Evolutionary conservation across 2,113 vertebrate species (phyloP).

Genomic region (Pseudorasbora parva): DNA sequence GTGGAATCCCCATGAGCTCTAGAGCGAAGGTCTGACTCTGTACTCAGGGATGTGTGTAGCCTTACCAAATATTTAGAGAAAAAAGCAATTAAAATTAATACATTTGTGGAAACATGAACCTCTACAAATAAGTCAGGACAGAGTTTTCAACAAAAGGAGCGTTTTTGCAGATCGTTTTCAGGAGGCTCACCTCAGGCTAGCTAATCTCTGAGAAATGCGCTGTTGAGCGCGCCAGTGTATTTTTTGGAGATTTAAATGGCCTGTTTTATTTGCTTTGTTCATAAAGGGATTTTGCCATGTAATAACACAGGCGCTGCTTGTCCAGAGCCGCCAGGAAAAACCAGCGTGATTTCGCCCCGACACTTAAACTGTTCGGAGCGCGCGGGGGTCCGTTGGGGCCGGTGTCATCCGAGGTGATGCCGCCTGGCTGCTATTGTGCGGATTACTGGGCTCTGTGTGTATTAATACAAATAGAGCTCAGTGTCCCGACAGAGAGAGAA

Average conservation of each 20-base stretch:
- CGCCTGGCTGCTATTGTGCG: neutral
- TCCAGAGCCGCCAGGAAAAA: conserved; percentile 22
- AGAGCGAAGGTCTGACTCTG: neutral
- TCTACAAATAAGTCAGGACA: conserved; percentile 68
- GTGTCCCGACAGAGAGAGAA: neutral
- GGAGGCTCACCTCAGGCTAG: conserved; percentile 43
- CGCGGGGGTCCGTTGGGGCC: neutral
- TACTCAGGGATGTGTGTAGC: conserved; percentile 49
- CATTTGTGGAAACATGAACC: conserved; percentile 71
- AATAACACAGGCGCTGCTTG: conserved; percentile 50
- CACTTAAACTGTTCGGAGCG: conserved; percentile 58
- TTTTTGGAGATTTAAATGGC: conserved; percentile 69
- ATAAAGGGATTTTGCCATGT: conserved; percentile 51
- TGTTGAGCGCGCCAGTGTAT: conserved; percentile 62
- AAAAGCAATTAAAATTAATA: conserved; percentile 74
- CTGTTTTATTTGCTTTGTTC: conserved; percentile 59
- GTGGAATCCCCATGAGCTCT: neutral
- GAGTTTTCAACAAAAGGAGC: conserved; percentile 57
- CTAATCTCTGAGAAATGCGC: conserved; percentile 60
- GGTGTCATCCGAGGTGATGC: conserved; percentile 63
- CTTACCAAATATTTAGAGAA: conserved; percentile 72
- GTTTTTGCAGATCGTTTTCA: conserved; percentile 45
- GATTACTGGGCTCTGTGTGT: neutral
- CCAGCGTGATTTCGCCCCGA: conserved; percentile 50
- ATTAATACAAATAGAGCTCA: conserved; percentile 28